Base-by-base conservation (phyloP, 2,888 invertebrate species). In the Cabera pusaria region DNA sequence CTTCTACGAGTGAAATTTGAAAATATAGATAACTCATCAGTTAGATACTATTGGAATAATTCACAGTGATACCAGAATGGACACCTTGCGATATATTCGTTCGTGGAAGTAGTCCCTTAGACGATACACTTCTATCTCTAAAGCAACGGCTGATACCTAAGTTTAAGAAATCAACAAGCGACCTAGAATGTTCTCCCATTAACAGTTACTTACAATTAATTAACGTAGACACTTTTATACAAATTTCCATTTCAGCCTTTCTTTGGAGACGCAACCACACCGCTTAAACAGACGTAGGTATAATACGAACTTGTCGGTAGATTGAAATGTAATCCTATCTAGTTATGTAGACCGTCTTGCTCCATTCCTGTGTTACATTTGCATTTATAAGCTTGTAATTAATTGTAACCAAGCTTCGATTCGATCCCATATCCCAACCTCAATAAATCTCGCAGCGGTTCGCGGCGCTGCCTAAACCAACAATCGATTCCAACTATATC, bases 141-240 rank as follows among this genome's bases (percentile, higher is more conserved):
- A 25, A 27, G 21, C 35, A 40, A 33, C 23, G 24, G 24, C 37
- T 24, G 6, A 9, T 27, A 23, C 6, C 20, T 31, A 33, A 29
- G 28, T 31, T 39, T 11, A 20, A 34, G 20, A 21, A 32, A 14
- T 59, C 49, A 52, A 64, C 62, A n/a, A n/a, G 72, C 71, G 49
- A 27, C 8, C 24, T 24, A 59, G n/a, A 47, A 28, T 31, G 20
- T 37, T 34, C 34, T 32, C 28, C 32, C 12, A 25, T 57, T 64
- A 67, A 72, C 63, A 67, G 56, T 62, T 76, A 76, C 73, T 71
- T 78, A 78, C 72, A 76, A n/a, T n/a, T n/a, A n/a, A 64, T 65
- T 51, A 49, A 56, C 46, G 50, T 60, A 56, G 62, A 52, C 28
- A 22, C 9, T 50, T 64, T 66, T 63, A 61, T 61, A 69, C 56